Conservation (phyloP, 2,113 vertebrate species). For the Ptilonorhynchus violaceus region DNA sequence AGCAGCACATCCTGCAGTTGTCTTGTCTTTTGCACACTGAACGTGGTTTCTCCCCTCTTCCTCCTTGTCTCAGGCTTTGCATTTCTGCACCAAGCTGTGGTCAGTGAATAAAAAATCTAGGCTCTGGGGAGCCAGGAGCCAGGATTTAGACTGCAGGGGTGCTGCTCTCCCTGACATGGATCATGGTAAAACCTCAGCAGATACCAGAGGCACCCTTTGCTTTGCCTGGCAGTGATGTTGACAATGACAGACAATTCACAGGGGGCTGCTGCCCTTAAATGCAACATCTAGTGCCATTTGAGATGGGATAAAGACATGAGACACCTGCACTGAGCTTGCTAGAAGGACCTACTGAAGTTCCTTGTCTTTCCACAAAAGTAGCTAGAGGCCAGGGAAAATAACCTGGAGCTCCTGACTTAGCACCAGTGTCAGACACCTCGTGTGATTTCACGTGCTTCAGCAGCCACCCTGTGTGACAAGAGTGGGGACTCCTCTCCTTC, state of each 20-base stretch:
- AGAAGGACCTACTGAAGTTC: background rate
- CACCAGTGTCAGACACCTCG: background rate
- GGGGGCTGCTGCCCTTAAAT: background rate
- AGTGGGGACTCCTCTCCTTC: background rate
- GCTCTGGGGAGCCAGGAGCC: accelerated
- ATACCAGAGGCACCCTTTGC: background rate
- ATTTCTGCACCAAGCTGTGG: background rate
- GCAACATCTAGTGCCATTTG: background rate
- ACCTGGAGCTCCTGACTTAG: background rate
- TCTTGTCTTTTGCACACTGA: too few relatives aligned
- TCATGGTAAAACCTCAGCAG: background rate
- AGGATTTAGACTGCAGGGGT: background rate
- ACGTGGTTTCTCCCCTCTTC: background rate
- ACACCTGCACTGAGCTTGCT: background rate
- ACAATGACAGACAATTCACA: background rate
- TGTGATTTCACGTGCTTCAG: accelerated
- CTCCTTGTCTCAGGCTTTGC: background rate
- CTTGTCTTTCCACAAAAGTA: background rate
- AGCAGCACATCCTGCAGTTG: background rate
- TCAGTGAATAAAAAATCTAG: background rate
- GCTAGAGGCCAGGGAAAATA: background rate
- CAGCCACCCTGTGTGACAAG: background rate
- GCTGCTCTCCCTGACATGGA: background rate
- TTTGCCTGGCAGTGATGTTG: background rate
- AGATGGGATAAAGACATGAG: background rate